A percentile compares a stretch with the other conserved stretches of the same genome.
Conservation (phyloP, 35 echinoderm and acorn worm genomes). For the Apostichopus japonicus region DNA sequence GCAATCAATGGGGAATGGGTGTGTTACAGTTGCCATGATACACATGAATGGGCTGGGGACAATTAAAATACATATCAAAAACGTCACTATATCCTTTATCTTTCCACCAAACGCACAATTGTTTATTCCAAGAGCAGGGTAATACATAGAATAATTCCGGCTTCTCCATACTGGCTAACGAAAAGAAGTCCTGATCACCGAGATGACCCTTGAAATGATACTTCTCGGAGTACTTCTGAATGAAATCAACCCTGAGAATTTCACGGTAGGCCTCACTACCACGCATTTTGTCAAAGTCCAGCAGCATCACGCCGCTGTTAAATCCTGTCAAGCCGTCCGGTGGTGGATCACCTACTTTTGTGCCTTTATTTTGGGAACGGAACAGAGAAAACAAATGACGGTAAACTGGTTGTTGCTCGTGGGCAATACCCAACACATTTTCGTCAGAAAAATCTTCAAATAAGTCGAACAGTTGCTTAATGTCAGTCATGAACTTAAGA, state of each 20-base stretch:
- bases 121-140: constrained; percentile 93
- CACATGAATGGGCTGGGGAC: constrained; percentile 79
- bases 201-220: constrained; percentile 94
- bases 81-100: constrained; percentile 91
- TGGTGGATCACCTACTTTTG: constrained; percentile 86
- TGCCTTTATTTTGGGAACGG: constrained; percentile 79
- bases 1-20: constrained; percentile 63
- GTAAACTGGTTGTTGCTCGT: constrained; percentile 97
- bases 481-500: constrained; percentile 91
- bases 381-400: constrained; percentile 90
- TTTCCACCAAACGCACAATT: constrained; percentile 92
- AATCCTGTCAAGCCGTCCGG: constrained; percentile 94
- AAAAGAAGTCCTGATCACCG: constrained; percentile 96
- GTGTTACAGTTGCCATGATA: constrained; percentile 99
- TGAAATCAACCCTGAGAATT: constrained; percentile 47
- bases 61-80: constrained; percentile 93
- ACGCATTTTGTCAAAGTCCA: constrained; percentile 81
- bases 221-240: constrained; percentile 68
- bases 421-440: constrained; percentile 87
- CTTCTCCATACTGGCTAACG: constrained; percentile 80
- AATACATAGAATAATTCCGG: constrained; percentile 89
- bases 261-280: constrained; percentile 60
- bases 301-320: constrained; percentile 90
- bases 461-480: constrained; percentile 75
- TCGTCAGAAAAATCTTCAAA: constrained; percentile 76